Percentiles rank a stretch among this genome's conserved stretches.
Evolutionary conservation across 2,888 invertebrate genomes (phyloP).

Genomic region (Hypsopygia costalis): DNA sequence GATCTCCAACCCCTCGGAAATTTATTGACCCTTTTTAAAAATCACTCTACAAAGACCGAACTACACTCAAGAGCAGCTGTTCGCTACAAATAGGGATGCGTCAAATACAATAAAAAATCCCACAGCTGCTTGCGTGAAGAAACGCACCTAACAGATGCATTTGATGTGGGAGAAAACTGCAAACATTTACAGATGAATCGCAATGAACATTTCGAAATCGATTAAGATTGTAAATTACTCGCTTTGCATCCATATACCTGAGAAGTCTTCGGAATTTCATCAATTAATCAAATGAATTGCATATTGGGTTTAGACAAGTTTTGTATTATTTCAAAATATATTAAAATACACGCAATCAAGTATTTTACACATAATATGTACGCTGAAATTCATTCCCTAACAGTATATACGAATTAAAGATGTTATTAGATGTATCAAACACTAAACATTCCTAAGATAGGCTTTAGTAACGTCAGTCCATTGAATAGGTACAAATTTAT

Average conservation of each 20-base stretch:
- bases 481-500: conserved; percentile 20
- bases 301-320: no score
- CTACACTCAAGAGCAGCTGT: conserved; percentile 50
- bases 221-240: not conserved
- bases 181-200: not conserved
- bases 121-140: conserved; percentile 37
- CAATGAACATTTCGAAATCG: not conserved
- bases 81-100: conserved; percentile 41
- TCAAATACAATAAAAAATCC: conserved; percentile 39
- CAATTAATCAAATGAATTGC: not conserved
- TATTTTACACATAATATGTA: no score
- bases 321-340: no score
- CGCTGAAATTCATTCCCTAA: no score
- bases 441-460: not conserved
- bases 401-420: not conserved
- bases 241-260: not conserved
- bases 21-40: conserved; percentile 37
- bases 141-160: conserved; percentile 12
- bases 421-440: not conserved
- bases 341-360: no score
- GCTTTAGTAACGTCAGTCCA: not conserved
- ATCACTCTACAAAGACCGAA: conserved; percentile 32
- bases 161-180: not conserved
- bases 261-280: not conserved
- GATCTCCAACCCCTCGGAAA: conserved; percentile 38